Evolutionary conservation across 2,888 invertebrate genomes (phyloP).

Genomic region (Polymixis flavicincta): DNA sequence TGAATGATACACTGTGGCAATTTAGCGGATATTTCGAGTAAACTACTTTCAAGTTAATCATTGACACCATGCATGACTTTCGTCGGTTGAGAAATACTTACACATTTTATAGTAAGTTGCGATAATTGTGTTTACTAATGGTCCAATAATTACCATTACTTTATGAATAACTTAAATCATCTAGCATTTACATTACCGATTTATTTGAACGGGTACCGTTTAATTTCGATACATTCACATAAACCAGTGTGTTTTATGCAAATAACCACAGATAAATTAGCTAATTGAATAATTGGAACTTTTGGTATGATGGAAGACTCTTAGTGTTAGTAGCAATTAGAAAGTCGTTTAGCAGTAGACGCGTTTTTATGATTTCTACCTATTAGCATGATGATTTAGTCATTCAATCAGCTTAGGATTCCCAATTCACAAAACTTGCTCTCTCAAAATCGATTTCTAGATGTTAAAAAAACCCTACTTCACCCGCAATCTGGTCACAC

Average conservation of each 20-base stretch:
- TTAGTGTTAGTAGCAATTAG: conserved; percentile 18
- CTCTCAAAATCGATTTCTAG: no score
- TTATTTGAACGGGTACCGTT: neutral
- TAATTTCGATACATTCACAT: neutral
- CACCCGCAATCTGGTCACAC: no score
- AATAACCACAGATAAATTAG: conserved; percentile 3
- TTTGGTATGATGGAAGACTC: conserved; percentile 1
- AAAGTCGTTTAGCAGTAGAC: conserved; percentile 20
- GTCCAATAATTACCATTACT: conserved; percentile 7
- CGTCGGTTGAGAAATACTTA: conserved; percentile 17
- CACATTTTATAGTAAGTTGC: conserved; percentile 21
- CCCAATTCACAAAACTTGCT: neutral
- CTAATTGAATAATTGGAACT: conserved; percentile 23
- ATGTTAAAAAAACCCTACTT: neutral
- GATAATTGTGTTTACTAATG: conserved; percentile 26
- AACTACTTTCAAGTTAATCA: conserved; percentile 38
- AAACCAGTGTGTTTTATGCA: neutral
- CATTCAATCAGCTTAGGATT: neutral
- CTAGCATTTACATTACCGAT: neutral
- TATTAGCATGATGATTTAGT: neutral
- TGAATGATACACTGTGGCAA: neutral
- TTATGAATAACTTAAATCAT: conserved; percentile 17
- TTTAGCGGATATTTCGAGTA: neutral
- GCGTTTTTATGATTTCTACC: neutral
- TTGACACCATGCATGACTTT: conserved; percentile 15